These are phyloP conservation scores for Alectura lathami DNA, from an alignment of 2,113 vertebrate genomes.

Conservation along the genomic window DNA sequence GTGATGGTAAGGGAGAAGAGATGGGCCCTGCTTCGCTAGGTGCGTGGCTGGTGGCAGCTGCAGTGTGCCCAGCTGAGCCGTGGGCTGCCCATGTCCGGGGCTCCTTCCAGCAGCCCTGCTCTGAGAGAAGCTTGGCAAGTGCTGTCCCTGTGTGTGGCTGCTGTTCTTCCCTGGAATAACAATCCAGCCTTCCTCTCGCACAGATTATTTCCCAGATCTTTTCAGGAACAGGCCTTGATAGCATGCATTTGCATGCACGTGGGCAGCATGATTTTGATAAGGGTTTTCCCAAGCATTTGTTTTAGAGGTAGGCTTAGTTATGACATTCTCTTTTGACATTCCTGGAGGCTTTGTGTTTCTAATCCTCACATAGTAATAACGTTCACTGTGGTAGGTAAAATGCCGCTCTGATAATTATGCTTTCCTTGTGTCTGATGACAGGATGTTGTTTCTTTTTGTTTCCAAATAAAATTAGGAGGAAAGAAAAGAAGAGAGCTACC, in stretches of 20 bases:
- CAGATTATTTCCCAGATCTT: background rate
- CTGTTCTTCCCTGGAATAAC: background rate
- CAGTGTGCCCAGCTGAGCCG: constrained; percentile 33
- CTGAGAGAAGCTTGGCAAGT: background rate
- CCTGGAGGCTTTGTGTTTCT: constrained; percentile 36
- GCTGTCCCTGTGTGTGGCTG: background rate
- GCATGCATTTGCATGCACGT: background rate
- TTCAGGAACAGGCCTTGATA: background rate
- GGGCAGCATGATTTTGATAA: background rate
- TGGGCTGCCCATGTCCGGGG: background rate
- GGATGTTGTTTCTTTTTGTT: constrained; percentile 55
- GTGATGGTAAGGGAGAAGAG: constrained; percentile 30
- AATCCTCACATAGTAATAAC: constrained; percentile 32
- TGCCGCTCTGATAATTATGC: background rate
- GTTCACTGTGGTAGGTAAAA: constrained; percentile 50
- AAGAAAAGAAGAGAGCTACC: background rate
- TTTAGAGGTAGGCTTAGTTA: constrained; percentile 22
- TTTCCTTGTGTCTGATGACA: constrained; percentile 36
- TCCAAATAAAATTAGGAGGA: constrained; percentile 36
- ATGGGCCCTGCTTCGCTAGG: background rate
- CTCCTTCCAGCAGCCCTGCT: background rate
- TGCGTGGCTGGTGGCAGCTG: constrained; percentile 51
- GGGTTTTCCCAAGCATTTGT: constrained; percentile 2
- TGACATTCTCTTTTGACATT: constrained; percentile 38
- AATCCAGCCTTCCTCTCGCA: background rate